Evolutionary conservation across 2,888 invertebrate species (phyloP), one percentile per base, ranked within the genome.

Genomic region (Pristionchus fissidentatus): DNA sequence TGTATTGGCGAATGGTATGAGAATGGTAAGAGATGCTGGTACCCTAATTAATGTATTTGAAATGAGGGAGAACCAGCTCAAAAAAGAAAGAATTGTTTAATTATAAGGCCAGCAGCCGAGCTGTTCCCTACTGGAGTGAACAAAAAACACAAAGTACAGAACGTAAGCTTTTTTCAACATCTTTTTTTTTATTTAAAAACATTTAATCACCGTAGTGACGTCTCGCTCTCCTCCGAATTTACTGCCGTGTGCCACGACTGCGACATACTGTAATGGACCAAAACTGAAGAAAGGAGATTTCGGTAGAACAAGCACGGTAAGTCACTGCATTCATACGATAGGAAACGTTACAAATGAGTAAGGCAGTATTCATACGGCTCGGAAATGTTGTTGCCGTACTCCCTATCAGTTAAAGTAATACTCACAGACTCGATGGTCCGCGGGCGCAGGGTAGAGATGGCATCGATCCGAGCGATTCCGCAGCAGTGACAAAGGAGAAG

Each of bases 171-270:
- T 38, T 10, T 43, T 73, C 15, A 62, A 62, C 3, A 73, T 43
- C 10, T 43, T 13, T 43, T 43, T 43, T 8, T n/a, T 41, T 43
- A 73, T 35, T 66, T 38, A 66, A 19, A 38, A 13, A 62, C 4
- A 35, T 62, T 2, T 26, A 29, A 0, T 49, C 10, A 75, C 75
- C 75, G 32, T 29, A 75, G 19, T n/a, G 78, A 78, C 15, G 75
- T 55, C 46, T 60, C 57, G 60, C 52, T 66, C 57, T 84, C 84
- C 35, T 84, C 84, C 38, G 84, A 80, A 22, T 84, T 73, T n/a
- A 75, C 75, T 32, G 75, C 75, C 0, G 75, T 70, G 81, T 84
- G 84, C 84, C 84, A 84, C 1, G 84, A 84, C 15, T 70, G 70
- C 35, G 84, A 80, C 84, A 84, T 84, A 29, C 80, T 43, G 38